phyloP scores from a whole-genome alignment of 2,797 vertebrate genomes.

The Aldrovandia affinis region DNA sequence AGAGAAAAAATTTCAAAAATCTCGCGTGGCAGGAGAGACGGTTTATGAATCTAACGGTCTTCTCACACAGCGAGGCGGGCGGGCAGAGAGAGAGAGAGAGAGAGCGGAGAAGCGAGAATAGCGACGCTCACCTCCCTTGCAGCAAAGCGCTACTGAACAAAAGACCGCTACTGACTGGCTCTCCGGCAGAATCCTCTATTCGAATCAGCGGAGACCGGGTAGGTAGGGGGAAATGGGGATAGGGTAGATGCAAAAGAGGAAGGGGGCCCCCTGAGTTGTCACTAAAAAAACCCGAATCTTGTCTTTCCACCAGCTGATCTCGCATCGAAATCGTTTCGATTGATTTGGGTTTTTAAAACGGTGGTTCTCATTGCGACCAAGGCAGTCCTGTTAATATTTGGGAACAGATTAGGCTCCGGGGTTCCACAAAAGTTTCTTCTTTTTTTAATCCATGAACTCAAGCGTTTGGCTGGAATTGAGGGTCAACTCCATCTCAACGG shows the following conservation, averaged over 20 bases:
- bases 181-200: conserved; percentile 57
- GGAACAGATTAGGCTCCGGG: no score
- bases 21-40: conserved; percentile 36
- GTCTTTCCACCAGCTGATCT: neutral
- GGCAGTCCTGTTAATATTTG: neutral
- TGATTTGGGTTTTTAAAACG: neutral
- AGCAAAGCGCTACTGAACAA: conserved; percentile 78
- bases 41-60: neutral
- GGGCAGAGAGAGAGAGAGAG: no score
- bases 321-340: neutral
- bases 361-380: neutral
- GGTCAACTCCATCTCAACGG: neutral
- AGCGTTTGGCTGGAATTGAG: neutral
- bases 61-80: conserved; percentile 26
- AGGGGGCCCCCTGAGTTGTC: neutral
- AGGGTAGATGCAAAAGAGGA: conserved; percentile 7
- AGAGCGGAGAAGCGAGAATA: conserved; percentile 52
- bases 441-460: neutral
- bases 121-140: conserved; percentile 70
- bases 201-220: conserved; percentile 56
- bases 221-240: neutral
- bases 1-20: conserved; percentile 8
- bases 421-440: neutral
- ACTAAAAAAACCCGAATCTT: neutral
- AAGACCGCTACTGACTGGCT: conserved; percentile 62